Conservation (phyloP, 1,140 invertebrate genomes). For the Papilio polytes region DNA sequence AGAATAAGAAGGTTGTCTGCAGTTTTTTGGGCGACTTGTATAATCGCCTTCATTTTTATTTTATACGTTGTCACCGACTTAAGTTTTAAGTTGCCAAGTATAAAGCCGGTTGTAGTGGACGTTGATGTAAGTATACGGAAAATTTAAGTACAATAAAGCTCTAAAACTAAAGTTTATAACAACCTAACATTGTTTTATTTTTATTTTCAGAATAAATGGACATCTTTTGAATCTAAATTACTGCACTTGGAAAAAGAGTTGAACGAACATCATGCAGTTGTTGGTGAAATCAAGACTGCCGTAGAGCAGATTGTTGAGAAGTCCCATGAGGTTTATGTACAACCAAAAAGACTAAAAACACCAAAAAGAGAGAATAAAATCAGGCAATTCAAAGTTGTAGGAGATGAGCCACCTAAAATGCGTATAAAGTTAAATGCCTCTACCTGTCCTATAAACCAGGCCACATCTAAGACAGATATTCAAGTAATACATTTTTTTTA, state of each 20-base stretch:
- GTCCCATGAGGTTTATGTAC: slow-evolving; percentile 57
- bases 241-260: slow-evolving; percentile 87
- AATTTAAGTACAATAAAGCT: not conserved
- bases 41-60: slow-evolving; percentile 77
- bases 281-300: slow-evolving; percentile 83
- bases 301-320: slow-evolving; percentile 77
- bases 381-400: slow-evolving; percentile 69
- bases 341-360: slow-evolving; percentile 57
- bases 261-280: slow-evolving; percentile 85
- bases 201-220: slow-evolving; percentile 86
- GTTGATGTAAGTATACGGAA: slow-evolving; percentile 68
- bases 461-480: slow-evolving; percentile 81
- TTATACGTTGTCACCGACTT: slow-evolving; percentile 79
- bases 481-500: slow-evolving; percentile 68
- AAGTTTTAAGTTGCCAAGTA: slow-evolving; percentile 76
- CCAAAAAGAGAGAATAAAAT: slow-evolving; percentile 51
- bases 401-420: slow-evolving; percentile 70
- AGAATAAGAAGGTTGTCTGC: slow-evolving; percentile 74
- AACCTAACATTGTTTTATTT: not conserved
- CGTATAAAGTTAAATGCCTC: slow-evolving; percentile 63
- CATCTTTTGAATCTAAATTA: slow-evolving; percentile 87
- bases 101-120: slow-evolving; percentile 71
- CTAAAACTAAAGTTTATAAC: not conserved
- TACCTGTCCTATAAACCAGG: slow-evolving; percentile 69
- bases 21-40: slow-evolving; percentile 78